phyloP scores from a whole-genome alignment of 2,113 vertebrate genomes.

The Bufo gargarizans region DNA sequence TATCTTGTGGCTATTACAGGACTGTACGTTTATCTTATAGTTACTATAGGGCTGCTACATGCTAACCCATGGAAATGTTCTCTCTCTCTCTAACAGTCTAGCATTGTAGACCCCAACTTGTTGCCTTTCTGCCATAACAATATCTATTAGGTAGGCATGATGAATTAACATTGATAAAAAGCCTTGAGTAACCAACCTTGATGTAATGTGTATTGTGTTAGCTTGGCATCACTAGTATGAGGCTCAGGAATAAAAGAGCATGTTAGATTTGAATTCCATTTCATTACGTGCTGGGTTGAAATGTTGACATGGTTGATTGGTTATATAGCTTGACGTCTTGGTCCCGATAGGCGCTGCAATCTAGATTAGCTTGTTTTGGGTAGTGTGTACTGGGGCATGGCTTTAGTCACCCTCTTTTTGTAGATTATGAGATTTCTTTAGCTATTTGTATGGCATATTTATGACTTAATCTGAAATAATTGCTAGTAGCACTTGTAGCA shows the following conservation, averaged over 20 bases:
- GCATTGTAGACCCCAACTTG: not conserved
- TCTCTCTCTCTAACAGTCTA: not conserved
- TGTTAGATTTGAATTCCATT: not conserved
- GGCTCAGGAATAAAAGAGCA: not conserved
- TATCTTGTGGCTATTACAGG: slow-evolving; percentile 7
- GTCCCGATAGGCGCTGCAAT: not conserved
- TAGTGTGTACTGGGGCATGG: slow-evolving; percentile 27
- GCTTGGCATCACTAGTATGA: not conserved
- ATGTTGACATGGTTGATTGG: not conserved
- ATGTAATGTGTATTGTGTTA: not conserved
- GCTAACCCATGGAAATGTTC: not conserved
- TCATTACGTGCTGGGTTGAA: slow-evolving; percentile 19
- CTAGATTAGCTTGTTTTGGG: slow-evolving; percentile 14
- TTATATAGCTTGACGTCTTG: not conserved
- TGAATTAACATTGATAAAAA: not conserved
- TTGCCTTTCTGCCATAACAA: slow-evolving; percentile 24
- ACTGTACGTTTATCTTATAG: slow-evolving; percentile 6
- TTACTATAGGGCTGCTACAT: not conserved
- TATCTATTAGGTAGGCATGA: slow-evolving; percentile 6
- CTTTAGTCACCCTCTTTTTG: slow-evolving; percentile 12
- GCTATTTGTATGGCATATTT: slow-evolving; percentile 21
- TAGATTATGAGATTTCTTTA: slow-evolving; percentile 9
- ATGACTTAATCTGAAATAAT: not conserved
- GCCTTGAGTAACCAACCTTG: not conserved
- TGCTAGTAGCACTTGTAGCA: not conserved